Conservation (phyloP, 2,888 invertebrate genomes). For the Entomobrya multifasciata region DNA sequence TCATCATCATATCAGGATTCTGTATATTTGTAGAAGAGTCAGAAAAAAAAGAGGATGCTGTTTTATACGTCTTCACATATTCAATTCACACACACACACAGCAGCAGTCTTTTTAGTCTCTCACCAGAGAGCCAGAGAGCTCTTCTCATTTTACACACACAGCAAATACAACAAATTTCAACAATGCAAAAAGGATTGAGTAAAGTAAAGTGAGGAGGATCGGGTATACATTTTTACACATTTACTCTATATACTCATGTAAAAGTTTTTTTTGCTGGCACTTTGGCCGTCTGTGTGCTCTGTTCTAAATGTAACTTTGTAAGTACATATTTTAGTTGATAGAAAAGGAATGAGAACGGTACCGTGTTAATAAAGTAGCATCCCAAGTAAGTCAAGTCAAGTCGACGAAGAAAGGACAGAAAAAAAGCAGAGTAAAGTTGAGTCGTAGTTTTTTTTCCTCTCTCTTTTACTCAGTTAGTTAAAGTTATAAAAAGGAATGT, state of each 20-base stretch:
- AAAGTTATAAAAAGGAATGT: neutral
- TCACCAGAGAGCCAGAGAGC: too few relatives aligned
- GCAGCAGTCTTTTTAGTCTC: too few relatives aligned
- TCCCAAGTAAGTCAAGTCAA: neutral
- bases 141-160: too few relatives aligned
- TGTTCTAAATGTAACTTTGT: too few relatives aligned
- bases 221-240: conserved; percentile 7
- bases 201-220: conserved; percentile 11
- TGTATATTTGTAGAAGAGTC: neutral
- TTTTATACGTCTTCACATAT: conserved; percentile 23
- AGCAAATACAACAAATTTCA: neutral
- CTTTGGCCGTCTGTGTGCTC: too few relatives aligned
- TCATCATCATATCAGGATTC: conserved; percentile 41
- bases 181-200: conserved; percentile 12
- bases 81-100: too few relatives aligned
- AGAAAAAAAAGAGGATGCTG: conserved; percentile 24
- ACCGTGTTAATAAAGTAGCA: conserved; percentile 40
- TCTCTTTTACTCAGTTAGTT: conserved; percentile 6
- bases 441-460: conserved; percentile 43
- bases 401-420: conserved; percentile 16
- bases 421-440: conserved; percentile 1
- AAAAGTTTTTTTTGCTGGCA: too few relatives aligned
- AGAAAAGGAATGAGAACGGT: conserved; percentile 7
- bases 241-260: neutral
- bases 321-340: neutral